Base-by-base conservation (phyloP, 1,140 invertebrate genomes). In the Ostrea edulis region DNA sequence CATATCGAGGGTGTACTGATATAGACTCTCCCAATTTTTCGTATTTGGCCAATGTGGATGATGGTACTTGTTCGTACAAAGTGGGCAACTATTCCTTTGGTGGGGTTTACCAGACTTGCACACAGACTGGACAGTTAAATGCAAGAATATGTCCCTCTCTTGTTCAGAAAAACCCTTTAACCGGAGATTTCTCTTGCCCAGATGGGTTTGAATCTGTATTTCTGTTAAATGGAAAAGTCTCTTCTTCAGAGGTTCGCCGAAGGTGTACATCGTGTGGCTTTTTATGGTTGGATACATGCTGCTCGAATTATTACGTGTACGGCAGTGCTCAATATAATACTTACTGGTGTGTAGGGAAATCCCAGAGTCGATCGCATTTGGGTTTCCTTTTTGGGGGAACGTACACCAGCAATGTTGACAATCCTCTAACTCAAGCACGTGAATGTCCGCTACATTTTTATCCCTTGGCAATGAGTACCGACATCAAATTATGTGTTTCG, bases 81-180 rank as follows among this genome's bases (percentile, higher is more conserved):
- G 65, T 88, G 3, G 25, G 62, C 52, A 82, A 89, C 35, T 87
- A 87, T 52, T 14, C 91, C 14, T 94, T 94, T 86, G 93, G 93
- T 35, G 93, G 93, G 20, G 90, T 93, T 11, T 94, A 89, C 84
- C 93, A 94, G 85, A 90, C 85, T 0, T 94, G 92, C 58, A 51
- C 7, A 8, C n/a, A 51, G 9, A 83, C 9, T 11, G 90, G 86
- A 25, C 29, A 54, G 29, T 44, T 77, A 55, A 82, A 82, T 22
- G 22, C 44, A 8, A 54, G 90, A 65, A 25, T 90, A 11, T 91
- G 90, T 85, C n/a, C 9, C 11, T 85, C 62, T 25, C 58, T 89
- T n/a, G 55, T 25, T 2, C 84, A 84, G 54, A 90, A 90, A 14
- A 94, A 94, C 87, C 93, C 92, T 9, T n/a, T 89, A 55, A 93